Conservation (phyloP, 1,140 invertebrate species). For the Drosophila kanapiae region DNA sequence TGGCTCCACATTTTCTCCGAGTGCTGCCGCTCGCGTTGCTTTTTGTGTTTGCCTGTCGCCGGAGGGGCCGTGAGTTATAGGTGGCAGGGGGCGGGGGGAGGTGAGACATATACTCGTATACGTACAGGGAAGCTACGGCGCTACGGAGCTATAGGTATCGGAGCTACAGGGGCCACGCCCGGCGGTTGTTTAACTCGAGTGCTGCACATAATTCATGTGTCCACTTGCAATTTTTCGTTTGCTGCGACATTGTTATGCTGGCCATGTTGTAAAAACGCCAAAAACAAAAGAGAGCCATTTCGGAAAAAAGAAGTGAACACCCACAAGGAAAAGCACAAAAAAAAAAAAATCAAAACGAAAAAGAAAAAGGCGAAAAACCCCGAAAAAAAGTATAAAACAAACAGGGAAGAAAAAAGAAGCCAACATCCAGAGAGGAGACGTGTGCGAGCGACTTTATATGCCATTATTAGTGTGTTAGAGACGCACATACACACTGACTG, state of each 20-base stretch:
- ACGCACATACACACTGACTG: slow-evolving; percentile 9
- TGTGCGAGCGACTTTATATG: slow-evolving; percentile 77
- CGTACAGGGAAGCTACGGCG: background rate
- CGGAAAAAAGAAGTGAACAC: slow-evolving; percentile 4
- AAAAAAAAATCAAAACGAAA: slow-evolving; percentile 16
- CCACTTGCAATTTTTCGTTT: slow-evolving; percentile 82
- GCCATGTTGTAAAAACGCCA: slow-evolving; percentile 80
- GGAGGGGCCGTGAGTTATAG: slow-evolving; percentile 16
- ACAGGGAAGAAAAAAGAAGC: slow-evolving; percentile 10
- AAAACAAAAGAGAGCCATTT: slow-evolving; percentile 69
- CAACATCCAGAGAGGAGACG: slow-evolving; percentile 53
- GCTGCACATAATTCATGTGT: slow-evolving; percentile 83
- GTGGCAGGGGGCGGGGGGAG: background rate
- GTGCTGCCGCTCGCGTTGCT: slow-evolving; percentile 45
- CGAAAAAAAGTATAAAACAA: slow-evolving; percentile 32
- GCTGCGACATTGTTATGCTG: slow-evolving; percentile 79
- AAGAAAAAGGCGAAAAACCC: slow-evolving; percentile 31
- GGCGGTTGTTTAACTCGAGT: slow-evolving; percentile 82
- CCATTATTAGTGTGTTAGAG: slow-evolving; percentile 68
- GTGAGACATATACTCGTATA: background rate
- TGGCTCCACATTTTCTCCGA: background rate
- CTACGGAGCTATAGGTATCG: slow-evolving; percentile 30
- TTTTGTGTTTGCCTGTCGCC: slow-evolving; percentile 68
- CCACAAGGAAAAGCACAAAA: background rate
- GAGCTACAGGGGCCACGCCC: slow-evolving; percentile 55